Conservation (phyloP, 2,888 invertebrate genomes). For the Coleophora deauratella region DNA sequence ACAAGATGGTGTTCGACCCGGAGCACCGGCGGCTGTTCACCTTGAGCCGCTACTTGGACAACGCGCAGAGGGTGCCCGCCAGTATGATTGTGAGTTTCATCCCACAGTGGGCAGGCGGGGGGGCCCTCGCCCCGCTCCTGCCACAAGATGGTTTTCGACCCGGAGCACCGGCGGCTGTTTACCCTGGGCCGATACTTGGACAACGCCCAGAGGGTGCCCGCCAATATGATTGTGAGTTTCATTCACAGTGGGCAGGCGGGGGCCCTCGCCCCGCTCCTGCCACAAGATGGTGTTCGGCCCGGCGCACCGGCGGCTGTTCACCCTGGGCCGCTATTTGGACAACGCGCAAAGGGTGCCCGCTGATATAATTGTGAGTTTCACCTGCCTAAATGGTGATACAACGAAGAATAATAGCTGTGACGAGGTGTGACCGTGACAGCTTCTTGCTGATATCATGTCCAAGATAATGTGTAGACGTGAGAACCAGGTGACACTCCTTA, state of each 20-base stretch:
- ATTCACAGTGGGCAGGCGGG: constrained; percentile 66
- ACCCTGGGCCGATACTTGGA: constrained; percentile 89
- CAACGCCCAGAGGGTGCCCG: constrained; percentile 78
- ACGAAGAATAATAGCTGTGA: background rate
- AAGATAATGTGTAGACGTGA: too few relatives aligned
- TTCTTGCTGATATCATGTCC: too few relatives aligned
- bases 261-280: constrained; percentile 86
- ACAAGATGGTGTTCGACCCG: constrained; percentile 91
- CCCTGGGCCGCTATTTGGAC: constrained; percentile 88
- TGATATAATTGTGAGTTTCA: constrained; percentile 78
- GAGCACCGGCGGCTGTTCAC: constrained; percentile 84
- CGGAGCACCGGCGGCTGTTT: constrained; percentile 83
- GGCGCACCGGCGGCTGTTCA: constrained; percentile 83
- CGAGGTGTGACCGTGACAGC: too few relatives aligned
- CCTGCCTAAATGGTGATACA: background rate
- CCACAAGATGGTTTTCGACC: constrained; percentile 92
- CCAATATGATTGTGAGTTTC: constrained; percentile 78
- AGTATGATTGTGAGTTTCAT: constrained; percentile 79
- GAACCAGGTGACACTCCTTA: too few relatives aligned
- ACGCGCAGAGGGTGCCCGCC: constrained; percentile 77
- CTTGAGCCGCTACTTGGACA: constrained; percentile 87
- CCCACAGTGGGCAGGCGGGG: constrained; percentile 57
- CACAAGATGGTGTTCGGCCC: constrained; percentile 93
- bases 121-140: constrained; percentile 88
- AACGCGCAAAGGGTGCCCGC: constrained; percentile 78